A percentile compares a stretch with the other conserved stretches of the same genome.
These are phyloP conservation scores for Cantharis rufa DNA, from an alignment of 2,888 invertebrate genomes.

Conservation along the genomic window DNA sequence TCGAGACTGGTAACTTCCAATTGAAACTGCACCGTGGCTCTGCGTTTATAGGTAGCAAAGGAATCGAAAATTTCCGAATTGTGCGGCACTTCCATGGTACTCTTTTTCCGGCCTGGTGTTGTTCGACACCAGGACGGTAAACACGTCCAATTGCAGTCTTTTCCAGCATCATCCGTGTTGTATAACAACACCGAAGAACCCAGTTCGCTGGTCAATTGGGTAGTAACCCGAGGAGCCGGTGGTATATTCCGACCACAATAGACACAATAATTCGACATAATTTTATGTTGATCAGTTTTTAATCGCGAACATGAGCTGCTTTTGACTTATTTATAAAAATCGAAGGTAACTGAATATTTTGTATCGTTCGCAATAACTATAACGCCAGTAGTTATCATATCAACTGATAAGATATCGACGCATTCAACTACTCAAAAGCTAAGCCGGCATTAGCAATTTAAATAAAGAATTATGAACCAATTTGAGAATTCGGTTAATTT, in stretches of 20 bases:
- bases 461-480: neutral
- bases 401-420: constrained; percentile 10
- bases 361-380: constrained; percentile 4
- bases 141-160: constrained; percentile 6
- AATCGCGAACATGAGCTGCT: constrained; percentile 25
- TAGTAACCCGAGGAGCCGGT: neutral
- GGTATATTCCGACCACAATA: constrained; percentile 19
- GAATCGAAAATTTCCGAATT: constrained; percentile 27
- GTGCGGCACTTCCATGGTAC: constrained; percentile 22
- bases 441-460: neutral
- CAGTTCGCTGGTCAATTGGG: neutral
- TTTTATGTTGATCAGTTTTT: neutral
- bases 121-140: neutral
- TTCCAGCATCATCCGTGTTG: neutral
- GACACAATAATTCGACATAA: constrained; percentile 29
- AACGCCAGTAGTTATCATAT: constrained; percentile 18
- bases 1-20: constrained; percentile 6
- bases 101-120: neutral
- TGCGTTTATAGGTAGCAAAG: constrained; percentile 26
- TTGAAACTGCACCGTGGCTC: constrained; percentile 29
- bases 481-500: neutral
- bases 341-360: neutral
- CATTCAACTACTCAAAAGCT: constrained; percentile 1
- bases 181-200: neutral
- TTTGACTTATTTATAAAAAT: neutral